phyloP scores from a whole-genome alignment of 2,797 vertebrate genomes.

The Neosilurus hyrtlii region DNA sequence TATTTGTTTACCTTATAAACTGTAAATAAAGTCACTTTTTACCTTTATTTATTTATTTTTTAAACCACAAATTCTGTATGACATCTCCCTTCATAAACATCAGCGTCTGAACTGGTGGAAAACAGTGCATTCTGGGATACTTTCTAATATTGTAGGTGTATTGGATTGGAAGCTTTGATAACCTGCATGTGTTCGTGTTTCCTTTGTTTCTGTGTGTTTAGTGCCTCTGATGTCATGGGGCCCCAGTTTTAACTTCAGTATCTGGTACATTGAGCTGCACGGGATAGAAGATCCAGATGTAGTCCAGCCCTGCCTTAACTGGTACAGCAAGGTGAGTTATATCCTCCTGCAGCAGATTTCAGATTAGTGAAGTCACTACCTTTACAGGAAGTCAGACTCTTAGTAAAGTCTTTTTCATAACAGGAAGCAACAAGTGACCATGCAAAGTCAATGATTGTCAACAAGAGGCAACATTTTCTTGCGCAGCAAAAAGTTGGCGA shows the following conservation, averaged over 20 bases:
- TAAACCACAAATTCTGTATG: no score
- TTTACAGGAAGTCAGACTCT: neutral
- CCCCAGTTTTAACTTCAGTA: slow-evolving; percentile 99
- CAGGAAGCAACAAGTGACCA: no score
- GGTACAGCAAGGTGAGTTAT: slow-evolving; percentile 96
- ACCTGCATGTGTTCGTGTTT: neutral
- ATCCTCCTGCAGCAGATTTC: neutral
- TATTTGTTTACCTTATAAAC: no score
- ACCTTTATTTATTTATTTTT: no score
- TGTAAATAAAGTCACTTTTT: no score
- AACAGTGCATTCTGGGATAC: neutral
- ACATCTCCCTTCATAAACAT: neutral
- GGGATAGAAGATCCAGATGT: slow-evolving; percentile 97
- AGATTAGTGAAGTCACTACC: neutral
- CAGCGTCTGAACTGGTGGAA: neutral
- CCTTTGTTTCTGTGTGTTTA: slow-evolving; percentile 56
- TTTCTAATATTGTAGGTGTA: neutral
- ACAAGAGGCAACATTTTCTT: no score
- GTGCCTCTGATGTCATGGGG: slow-evolving; percentile 99
- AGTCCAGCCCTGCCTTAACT: slow-evolving; percentile 98
- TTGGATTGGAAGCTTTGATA: neutral
- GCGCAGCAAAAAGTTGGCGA: no score
- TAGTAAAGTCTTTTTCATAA: no score
- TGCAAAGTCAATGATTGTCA: no score
- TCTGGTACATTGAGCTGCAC: slow-evolving; percentile 98